Conservation (phyloP, 2,797 vertebrate species). For the Thalassophryne amazonica region DNA sequence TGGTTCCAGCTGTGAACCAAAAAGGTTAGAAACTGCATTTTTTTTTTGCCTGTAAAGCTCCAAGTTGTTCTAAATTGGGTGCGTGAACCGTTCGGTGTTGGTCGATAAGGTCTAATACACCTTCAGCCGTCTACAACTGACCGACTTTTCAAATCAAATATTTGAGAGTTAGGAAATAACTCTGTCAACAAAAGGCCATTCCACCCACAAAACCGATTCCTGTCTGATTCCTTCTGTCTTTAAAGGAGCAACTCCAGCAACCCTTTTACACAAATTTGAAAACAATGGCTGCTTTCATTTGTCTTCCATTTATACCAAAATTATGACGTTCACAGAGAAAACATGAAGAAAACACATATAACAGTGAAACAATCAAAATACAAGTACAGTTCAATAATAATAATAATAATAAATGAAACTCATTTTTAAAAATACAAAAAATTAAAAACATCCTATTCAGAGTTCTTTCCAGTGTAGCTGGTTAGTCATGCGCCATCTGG, state of each 20-base stretch:
- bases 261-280: background rate
- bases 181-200: too few species aligned
- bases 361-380: constrained; percentile 54
- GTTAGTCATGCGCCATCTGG: constrained; percentile 53
- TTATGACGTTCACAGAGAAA: constrained; percentile 37
- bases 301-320: constrained; percentile 44
- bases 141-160: too few species aligned
- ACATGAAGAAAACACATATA: constrained; percentile 33
- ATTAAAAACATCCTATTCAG: constrained; percentile 58
- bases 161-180: too few species aligned
- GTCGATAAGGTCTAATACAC: too few species aligned
- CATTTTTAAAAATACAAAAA: constrained; percentile 28
- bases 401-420: constrained; percentile 73
- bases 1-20: too few species aligned
- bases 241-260: constrained; percentile 1
- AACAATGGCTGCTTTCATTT: constrained; percentile 35
- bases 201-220: too few species aligned
- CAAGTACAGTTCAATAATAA: constrained; percentile 57
- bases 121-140: too few species aligned
- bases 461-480: constrained; percentile 50
- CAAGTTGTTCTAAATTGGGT: too few species aligned
- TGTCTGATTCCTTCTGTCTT: constrained; percentile 11
- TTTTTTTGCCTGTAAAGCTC: too few species aligned
- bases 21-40: too few species aligned
- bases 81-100: too few species aligned